Conservation (phyloP, 1,140 invertebrate genomes). For the Palaemon carinicauda region DNA sequence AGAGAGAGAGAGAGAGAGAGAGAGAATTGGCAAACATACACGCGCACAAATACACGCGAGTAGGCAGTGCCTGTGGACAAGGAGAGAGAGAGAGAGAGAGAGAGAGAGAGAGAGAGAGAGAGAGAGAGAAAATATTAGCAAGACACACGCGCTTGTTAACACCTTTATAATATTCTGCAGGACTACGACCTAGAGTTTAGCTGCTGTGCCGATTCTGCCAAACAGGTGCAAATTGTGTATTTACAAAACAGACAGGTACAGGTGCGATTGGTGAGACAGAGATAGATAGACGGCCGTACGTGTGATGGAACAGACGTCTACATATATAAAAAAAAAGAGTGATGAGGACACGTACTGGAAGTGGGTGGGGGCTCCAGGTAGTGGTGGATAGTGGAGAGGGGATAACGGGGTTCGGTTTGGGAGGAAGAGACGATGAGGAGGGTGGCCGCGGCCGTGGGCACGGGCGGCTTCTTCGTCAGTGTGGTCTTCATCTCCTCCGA, state of each 20-base stretch:
- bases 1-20: no score
- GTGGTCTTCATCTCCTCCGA: slow-evolving; percentile 21
- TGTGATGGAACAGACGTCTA: not conserved
- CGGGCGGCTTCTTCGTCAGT: slow-evolving; percentile 17
- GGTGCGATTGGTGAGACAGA: not conserved
- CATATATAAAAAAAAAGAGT: not conserved
- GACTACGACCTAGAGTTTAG: no score
- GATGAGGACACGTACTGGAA: slow-evolving; percentile 27
- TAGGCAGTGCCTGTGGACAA: no score
- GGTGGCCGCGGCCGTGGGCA: slow-evolving; percentile 34
- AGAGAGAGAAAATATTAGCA: no score
- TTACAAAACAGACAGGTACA: not conserved
- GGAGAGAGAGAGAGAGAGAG: no score
- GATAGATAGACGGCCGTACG: not conserved
- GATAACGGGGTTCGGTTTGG: slow-evolving; percentile 40
- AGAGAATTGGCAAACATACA: no score
- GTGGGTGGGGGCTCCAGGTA: slow-evolving; percentile 24
- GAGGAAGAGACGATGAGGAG: slow-evolving; percentile 47
- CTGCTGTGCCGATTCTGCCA: no score
- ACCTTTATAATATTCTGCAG: no score
- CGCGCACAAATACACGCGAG: no score
- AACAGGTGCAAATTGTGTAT: no score
- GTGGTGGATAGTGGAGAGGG: slow-evolving; percentile 48
- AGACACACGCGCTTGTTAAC: no score
- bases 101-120: no score